Percentiles rank a stretch among this genome's conserved stretches.
Conservation (phyloP, 1,140 invertebrate genomes). For the Littorina saxatilis region DNA sequence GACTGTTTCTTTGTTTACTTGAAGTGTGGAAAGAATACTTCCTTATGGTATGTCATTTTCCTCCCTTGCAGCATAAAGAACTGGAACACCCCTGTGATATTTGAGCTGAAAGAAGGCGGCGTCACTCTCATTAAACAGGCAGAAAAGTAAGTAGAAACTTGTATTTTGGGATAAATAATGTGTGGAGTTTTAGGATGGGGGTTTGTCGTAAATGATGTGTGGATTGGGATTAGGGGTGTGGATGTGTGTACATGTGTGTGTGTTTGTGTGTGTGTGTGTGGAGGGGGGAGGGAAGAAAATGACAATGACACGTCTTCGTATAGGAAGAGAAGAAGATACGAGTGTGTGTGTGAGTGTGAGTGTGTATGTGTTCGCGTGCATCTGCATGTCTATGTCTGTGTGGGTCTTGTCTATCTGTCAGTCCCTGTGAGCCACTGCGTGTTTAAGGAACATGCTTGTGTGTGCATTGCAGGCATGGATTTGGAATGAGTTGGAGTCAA, state of each 20-base stretch:
- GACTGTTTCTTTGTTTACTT: no score
- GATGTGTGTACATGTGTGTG: background rate
- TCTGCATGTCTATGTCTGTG: background rate
- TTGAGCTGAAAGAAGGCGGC: constrained; percentile 83
- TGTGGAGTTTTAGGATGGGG: no score
- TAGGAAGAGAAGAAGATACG: background rate
- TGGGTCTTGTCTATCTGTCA: background rate
- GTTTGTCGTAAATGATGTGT: no score
- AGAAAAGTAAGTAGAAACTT: constrained; percentile 85
- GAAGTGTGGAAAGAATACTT: no score
- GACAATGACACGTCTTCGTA: no score
- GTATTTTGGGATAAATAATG: no score
- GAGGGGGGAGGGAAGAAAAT: background rate
- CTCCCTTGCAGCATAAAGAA: constrained; percentile 81
- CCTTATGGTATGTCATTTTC: no score
- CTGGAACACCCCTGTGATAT: constrained; percentile 91
- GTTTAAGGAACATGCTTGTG: background rate
- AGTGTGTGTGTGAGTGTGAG: background rate
- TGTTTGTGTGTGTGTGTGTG: background rate
- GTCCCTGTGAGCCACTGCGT: no score
- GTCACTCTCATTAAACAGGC: constrained; percentile 88
- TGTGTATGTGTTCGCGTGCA: background rate
- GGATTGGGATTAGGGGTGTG: background rate
- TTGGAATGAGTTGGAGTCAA: no score
- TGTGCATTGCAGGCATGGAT: no score